A percentile compares a stretch with the other conserved stretches of the same genome.
phyloP scores from a whole-genome alignment of 2,113 vertebrate genomes.

The Etheostoma spectabile region DNA sequence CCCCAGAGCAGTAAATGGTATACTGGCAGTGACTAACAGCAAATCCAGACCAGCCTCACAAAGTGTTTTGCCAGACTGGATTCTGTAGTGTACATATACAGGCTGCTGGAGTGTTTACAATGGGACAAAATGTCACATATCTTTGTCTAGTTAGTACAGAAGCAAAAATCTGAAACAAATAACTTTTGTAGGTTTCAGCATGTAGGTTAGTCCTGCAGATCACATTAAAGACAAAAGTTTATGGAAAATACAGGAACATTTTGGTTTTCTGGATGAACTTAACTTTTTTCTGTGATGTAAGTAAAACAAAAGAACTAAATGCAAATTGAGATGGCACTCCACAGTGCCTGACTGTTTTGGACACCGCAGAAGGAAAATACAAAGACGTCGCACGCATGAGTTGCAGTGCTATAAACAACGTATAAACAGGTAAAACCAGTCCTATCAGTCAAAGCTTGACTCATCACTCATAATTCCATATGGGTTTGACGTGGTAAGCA shows the following conservation, averaged over 20 bases:
- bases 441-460: constrained; percentile 65
- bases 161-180: constrained; percentile 35
- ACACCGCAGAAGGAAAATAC: constrained; percentile 44
- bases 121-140: constrained; percentile 48
- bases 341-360: constrained; percentile 40
- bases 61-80: constrained; percentile 80
- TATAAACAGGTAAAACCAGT: constrained; percentile 75
- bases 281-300: not conserved
- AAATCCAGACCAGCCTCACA: constrained; percentile 78
- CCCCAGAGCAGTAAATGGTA: constrained; percentile 78
- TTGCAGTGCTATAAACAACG: constrained; percentile 59
- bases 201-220: constrained; percentile 10
- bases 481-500: constrained; percentile 39
- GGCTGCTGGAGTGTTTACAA: constrained; percentile 53
- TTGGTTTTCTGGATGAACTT: not conserved
- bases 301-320: constrained; percentile 31
- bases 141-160: not conserved
- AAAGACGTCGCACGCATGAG: constrained; percentile 41
- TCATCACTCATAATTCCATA: constrained; percentile 72
- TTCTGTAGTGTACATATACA: constrained; percentile 48
- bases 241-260: constrained; percentile 3
- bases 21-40: constrained; percentile 75
- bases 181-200: constrained; percentile 13
- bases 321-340: constrained; percentile 29
- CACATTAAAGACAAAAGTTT: not conserved